Base-by-base conservation (phyloP, 2,797 vertebrate genomes). In the Leptodactylus fallax region DNA sequence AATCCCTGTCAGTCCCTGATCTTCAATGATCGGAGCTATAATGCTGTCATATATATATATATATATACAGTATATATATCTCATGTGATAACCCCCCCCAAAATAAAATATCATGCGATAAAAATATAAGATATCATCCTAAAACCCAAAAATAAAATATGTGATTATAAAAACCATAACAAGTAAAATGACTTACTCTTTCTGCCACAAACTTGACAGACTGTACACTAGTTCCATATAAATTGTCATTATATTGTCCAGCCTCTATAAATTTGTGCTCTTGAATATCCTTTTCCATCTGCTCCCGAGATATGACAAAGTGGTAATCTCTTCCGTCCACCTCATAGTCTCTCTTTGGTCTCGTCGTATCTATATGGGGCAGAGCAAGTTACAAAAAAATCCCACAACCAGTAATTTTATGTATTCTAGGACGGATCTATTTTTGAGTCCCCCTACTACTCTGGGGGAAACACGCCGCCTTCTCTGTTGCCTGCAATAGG, bases 261-360 rank as follows among this genome's bases (percentile, higher is more conserved):
- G 98, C 98, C 93, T 99, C 98, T 77, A 99, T 99, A 92, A 99
- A 99, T 94, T 98, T 98, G 97, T 99, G 98, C 95, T 99, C 98
- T 96, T 99, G 98, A 88, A 99, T 99, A 90, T 99, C 98, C 91
- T 97, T 97, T 93, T 99, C 98, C 98, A 99, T 99, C 93, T 99
- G 98, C 90, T 99, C 98, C 93, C 97, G 96, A 90, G 98, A 99
- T 93, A 93, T 95, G 91, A 99, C 96, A 90, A 99, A 99, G 94
- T 99, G 98, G 91, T 99, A 99, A 94, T 99, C 98, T 91, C 97
- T 95, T n/a, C 97, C 97, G 45, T 99, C 98, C 81, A 98, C 96
- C 93, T 99, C 98, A 0, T 99, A 99, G 93, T 98, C 97, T 90
- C 98, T 95, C 93, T 95, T 98, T 27, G 95, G 95, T 92, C 98